Conservation (phyloP, 2,888 invertebrate species). For the Euclidia mi region DNA sequence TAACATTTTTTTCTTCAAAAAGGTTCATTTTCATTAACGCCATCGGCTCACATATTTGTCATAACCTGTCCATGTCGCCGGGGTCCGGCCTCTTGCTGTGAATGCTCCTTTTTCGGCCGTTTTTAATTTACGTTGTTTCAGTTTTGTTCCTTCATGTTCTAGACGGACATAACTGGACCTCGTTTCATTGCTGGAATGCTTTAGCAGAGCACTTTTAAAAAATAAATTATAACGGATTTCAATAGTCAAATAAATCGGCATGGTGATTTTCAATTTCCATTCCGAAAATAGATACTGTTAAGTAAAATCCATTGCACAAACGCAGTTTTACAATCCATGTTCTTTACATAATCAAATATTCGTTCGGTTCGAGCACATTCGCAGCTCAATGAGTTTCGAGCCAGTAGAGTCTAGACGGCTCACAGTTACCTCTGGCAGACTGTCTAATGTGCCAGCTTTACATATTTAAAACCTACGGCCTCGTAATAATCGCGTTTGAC, state of each 20-base stretch:
- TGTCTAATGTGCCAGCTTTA: slow-evolving; percentile 65
- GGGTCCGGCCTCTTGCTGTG: slow-evolving; percentile 61
- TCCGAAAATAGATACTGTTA: too few relatives aligned
- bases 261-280: too few relatives aligned
- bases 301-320: slow-evolving; percentile 34
- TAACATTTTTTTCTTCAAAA: slow-evolving; percentile 71
- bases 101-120: slow-evolving; percentile 83
- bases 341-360: slow-evolving; percentile 86
- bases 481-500: slow-evolving; percentile 61
- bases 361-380: slow-evolving; percentile 64
- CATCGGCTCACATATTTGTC: slow-evolving; percentile 90
- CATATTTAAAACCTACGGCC: slow-evolving; percentile 69
- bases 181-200: slow-evolving; percentile 69
- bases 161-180: slow-evolving; percentile 66
- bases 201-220: slow-evolving; percentile 37
- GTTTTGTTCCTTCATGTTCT: slow-evolving; percentile 79
- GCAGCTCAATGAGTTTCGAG: slow-evolving; percentile 71
- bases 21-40: slow-evolving; percentile 88
- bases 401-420: slow-evolving; percentile 69
- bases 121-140: slow-evolving; percentile 86
- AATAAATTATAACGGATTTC: slow-evolving; percentile 7
- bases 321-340: slow-evolving; percentile 62
- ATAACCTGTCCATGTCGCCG: slow-evolving; percentile 81
- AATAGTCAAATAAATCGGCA: too few relatives aligned
- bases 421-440: slow-evolving; percentile 59